Evolutionary conservation across 2,797 vertebrate species (phyloP).

Genomic region (Ctenopoma multispine): DNA sequence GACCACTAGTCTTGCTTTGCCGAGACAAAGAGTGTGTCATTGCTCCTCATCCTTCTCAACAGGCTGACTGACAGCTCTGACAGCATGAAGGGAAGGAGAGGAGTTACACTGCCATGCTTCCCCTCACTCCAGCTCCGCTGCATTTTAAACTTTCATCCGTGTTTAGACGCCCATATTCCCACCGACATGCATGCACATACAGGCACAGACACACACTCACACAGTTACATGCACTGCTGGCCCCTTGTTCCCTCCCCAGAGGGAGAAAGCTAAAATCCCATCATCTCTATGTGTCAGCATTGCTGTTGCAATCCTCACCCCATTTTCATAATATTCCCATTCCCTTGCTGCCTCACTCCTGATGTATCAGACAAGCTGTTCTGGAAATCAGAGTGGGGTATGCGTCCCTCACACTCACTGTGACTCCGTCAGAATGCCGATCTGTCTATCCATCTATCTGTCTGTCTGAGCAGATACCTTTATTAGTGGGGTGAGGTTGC

Average conservation of each 20-base stretch:
- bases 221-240: slow-evolving; percentile 16
- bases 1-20: slow-evolving; percentile 37
- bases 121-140: neutral
- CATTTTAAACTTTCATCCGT: slow-evolving; percentile 27
- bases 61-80: slow-evolving; percentile 62
- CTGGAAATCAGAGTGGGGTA: slow-evolving; percentile 63
- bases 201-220: neutral
- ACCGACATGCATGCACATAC: slow-evolving; percentile 4
- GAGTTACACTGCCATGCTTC: slow-evolving; percentile 23
- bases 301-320: slow-evolving; percentile 50
- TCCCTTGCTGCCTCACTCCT: slow-evolving; percentile 71
- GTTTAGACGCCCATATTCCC: neutral
- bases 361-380: slow-evolving; percentile 67
- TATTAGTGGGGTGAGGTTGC: slow-evolving; percentile 5
- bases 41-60: slow-evolving; percentile 48
- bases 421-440: slow-evolving; percentile 24
- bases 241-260: slow-evolving; percentile 42
- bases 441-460: slow-evolving; percentile 5
- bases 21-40: slow-evolving; percentile 37
- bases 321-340: slow-evolving; percentile 83
- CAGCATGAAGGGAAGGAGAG: slow-evolving; percentile 44
- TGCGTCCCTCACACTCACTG: slow-evolving; percentile 35
- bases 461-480: slow-evolving; percentile 10
- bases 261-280: slow-evolving; percentile 69
- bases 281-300: slow-evolving; percentile 75